Base-by-base conservation (phyloP, 1,140 invertebrate species). In the Dendroctonus valens region DNA sequence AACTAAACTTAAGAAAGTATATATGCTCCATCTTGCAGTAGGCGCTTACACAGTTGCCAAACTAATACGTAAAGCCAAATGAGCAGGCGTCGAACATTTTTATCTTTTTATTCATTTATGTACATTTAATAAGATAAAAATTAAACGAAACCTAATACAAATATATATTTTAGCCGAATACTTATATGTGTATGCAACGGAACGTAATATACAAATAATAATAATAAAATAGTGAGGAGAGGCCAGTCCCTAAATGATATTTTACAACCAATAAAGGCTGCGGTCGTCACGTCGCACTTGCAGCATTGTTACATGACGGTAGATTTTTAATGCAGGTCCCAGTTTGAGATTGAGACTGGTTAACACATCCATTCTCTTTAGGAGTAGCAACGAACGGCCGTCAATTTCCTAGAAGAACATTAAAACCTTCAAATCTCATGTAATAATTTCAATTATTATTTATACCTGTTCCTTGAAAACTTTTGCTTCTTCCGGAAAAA, bases 281-380 rank as follows among this genome's bases (percentile, higher is more conserved):
- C 84, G 84, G 74, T 89, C 87, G 76, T 88, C 87, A 68, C 84
- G 82, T 67, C 87, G 80, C 42, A 86, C 83, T 77, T 90, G 87
- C 54, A 90, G 78, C 77, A 87, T 88, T 11, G 88, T 81, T 61
- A 90, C 84, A 64, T 93, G 90, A 48, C 88, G 82, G 76, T 93
- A 95, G 53, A 96, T 87, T 76, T 94, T 92, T 5, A 96, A 80
- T 5, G 92, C 93, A 37, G 92, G 93, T 8, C 93, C 93, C 1
- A 96, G 79, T 67, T 91, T 89, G 15, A 96, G 79, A 59, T 88
- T 85, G 48, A 96, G 79, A 39, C 89, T 89, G 46, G 82, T 87
- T 3, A 95, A 80, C 4, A 95, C 91, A 75, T 96, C 93, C 41
- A 84, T 84, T 70, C 93, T 81, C 72, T 88, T 87, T 79, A 95